A percentile compares a stretch with the other conserved stretches of the same genome.
These are phyloP conservation scores for Macropus fuliginosus DNA, from an alignment of 2,797 vertebrate genomes.

Conservation along the genomic window DNA sequence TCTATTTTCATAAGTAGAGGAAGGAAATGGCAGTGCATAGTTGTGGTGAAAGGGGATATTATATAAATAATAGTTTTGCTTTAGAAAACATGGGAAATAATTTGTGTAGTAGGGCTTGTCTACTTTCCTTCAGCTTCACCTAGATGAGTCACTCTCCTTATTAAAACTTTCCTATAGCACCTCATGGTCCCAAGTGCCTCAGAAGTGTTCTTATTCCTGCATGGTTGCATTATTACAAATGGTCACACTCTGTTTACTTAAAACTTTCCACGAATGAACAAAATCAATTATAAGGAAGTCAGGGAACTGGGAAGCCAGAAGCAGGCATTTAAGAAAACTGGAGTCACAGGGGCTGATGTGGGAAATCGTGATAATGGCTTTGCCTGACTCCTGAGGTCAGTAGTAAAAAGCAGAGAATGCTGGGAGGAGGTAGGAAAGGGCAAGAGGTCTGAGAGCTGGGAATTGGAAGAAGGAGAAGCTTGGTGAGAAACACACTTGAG, in stretches of 20 bases:
- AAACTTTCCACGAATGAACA: constrained; percentile 9
- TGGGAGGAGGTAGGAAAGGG: not conserved
- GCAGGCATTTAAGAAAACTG: not conserved
- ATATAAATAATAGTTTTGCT: not conserved
- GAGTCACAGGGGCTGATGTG: not conserved
- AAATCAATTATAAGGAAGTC: not conserved
- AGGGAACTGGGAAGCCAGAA: constrained; percentile 10
- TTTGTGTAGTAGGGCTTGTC: not conserved
- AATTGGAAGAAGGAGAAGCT: not conserved
- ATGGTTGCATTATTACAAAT: not conserved
- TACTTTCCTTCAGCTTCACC: constrained; percentile 13
- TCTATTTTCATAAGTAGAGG: not conserved
- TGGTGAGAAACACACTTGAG: not conserved
- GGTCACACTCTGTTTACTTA: constrained; percentile 20
- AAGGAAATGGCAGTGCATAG: not conserved
- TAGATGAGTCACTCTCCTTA: constrained; percentile 38
- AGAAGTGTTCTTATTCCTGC: not conserved
- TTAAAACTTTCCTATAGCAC: constrained; percentile 33
- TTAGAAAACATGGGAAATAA: not conserved
- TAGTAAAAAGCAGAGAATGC: not conserved
- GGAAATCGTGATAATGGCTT: not conserved
- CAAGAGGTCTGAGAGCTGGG: not conserved
- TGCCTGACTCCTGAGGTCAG: not conserved
- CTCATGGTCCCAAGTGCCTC: constrained; percentile 21
- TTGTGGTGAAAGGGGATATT: not conserved